These are phyloP conservation scores for Cephus nigrinus DNA, from an alignment of 2,888 invertebrate species.

Conservation along the genomic window DNA sequence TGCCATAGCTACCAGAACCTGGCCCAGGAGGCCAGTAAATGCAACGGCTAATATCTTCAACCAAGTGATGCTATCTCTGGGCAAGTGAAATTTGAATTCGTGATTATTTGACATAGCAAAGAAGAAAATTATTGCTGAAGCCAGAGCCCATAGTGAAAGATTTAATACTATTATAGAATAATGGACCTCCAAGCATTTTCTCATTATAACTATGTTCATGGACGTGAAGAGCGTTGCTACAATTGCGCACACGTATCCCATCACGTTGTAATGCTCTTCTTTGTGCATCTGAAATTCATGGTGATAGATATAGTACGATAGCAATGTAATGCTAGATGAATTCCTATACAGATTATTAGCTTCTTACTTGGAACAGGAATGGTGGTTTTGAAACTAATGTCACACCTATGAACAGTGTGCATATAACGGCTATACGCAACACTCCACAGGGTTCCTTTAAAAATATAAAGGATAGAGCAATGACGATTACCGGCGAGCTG, in stretches of 20 bases:
- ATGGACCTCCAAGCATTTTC: slow-evolving; percentile 66
- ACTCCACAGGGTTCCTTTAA: slow-evolving; percentile 67
- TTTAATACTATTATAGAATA: slow-evolving; percentile 66
- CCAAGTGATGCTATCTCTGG: slow-evolving; percentile 56
- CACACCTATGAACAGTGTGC: slow-evolving; percentile 64
- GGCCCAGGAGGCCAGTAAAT: slow-evolving; percentile 63
- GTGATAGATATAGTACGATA: background rate
- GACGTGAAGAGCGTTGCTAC: slow-evolving; percentile 66
- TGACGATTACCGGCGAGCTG: slow-evolving; percentile 67
- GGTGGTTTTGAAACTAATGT: slow-evolving; percentile 66
- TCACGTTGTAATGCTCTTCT: slow-evolving; percentile 57
- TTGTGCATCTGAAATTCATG: slow-evolving; percentile 42
- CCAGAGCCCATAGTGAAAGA: slow-evolving; percentile 63
- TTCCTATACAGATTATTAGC: background rate
- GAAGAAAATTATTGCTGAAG: slow-evolving; percentile 56
- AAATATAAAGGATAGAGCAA: slow-evolving; percentile 65
- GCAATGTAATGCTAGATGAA: background rate
- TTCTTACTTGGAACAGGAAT: slow-evolving; percentile 62
- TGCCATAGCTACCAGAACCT: slow-evolving; percentile 65
- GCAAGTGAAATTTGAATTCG: slow-evolving; percentile 38
- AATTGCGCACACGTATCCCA: slow-evolving; percentile 65
- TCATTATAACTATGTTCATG: slow-evolving; percentile 67
- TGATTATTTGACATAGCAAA: slow-evolving; percentile 44
- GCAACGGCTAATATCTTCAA: slow-evolving; percentile 53
- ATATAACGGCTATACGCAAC: slow-evolving; percentile 63